These are phyloP conservation scores for Erithacus rubecula DNA, from an alignment of 2,797 vertebrate genomes.

Conservation along the genomic window DNA sequence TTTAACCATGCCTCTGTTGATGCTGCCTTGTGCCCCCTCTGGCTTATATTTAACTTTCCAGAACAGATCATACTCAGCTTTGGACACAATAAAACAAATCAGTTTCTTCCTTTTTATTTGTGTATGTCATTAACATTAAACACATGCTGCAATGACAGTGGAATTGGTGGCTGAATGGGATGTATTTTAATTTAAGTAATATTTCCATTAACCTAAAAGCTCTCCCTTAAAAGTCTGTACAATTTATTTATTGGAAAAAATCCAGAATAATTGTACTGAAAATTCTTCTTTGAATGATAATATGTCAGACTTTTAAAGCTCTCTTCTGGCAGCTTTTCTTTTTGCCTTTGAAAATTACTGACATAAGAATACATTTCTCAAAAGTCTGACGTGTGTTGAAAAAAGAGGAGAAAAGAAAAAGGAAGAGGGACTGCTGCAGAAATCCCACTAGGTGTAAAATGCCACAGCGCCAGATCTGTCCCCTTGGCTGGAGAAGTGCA, in stretches of 20 bases:
- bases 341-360: neutral
- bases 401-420: neutral
- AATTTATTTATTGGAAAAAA: conserved; percentile 71
- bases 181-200: conserved; percentile 69
- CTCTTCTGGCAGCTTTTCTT: conserved; percentile 29
- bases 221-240: conserved; percentile 65
- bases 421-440: neutral
- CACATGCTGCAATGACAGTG: conserved; percentile 37
- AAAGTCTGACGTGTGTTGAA: neutral
- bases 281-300: conserved; percentile 60
- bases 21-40: neutral
- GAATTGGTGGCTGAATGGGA: conserved; percentile 67
- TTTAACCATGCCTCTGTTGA: neutral
- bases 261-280: conserved; percentile 50
- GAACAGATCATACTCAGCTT: neutral
- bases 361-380: conserved; percentile 17
- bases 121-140: conserved; percentile 56
- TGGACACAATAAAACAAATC: conserved; percentile 22
- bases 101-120: conserved; percentile 44
- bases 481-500: neutral
- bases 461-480: neutral
- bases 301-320: neutral
- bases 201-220: conserved; percentile 73
- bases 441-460: neutral
- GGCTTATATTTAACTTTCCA: neutral